Percentiles rank a stretch among this genome's conserved stretches.
Conservation (phyloP, 2,888 invertebrate species). For the Microctonus aethiopoides region DNA sequence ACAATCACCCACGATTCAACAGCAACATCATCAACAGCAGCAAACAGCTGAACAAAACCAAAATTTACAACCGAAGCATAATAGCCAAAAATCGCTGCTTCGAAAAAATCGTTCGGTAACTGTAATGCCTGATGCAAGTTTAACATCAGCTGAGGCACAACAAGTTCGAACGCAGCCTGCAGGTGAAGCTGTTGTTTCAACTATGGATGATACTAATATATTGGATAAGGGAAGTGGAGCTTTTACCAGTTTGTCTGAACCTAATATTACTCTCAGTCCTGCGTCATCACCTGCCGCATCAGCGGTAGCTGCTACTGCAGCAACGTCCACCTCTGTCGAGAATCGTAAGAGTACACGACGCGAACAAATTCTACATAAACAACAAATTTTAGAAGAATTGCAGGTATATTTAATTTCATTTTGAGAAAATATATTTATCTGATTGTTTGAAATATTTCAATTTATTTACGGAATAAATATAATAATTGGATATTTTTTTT, state of each 20-base stretch:
- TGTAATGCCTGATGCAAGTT: slow-evolving; percentile 68
- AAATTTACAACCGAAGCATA: slow-evolving; percentile 61
- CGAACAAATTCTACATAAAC: slow-evolving; percentile 76
- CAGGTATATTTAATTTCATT: slow-evolving; percentile 50
- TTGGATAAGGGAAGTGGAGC: slow-evolving; percentile 67
- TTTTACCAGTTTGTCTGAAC: slow-evolving; percentile 57
- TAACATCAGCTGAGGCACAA: slow-evolving; percentile 72
- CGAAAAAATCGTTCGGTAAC: slow-evolving; percentile 70
- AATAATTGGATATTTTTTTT: slow-evolving; percentile 28
- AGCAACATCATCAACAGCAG: slow-evolving; percentile 57
- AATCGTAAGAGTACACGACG: slow-evolving; percentile 64
- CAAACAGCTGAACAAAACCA: slow-evolving; percentile 57
- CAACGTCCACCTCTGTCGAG: slow-evolving; percentile 50
- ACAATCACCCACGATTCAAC: slow-evolving; percentile 67
- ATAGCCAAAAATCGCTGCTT: slow-evolving; percentile 68
- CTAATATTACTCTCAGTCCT: slow-evolving; percentile 58
- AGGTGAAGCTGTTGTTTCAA: slow-evolving; percentile 59
- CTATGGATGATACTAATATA: slow-evolving; percentile 69
- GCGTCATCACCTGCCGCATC: slow-evolving; percentile 37
- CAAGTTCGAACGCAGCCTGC: slow-evolving; percentile 68
- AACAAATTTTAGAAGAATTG: slow-evolving; percentile 77
- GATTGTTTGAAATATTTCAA: background rate
- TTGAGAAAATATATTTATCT: background rate
- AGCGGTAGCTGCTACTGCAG: slow-evolving; percentile 14
- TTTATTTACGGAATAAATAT: background rate